Conservation (phyloP, 2,113 vertebrate genomes). For the Neolamprologus hecqui region DNA sequence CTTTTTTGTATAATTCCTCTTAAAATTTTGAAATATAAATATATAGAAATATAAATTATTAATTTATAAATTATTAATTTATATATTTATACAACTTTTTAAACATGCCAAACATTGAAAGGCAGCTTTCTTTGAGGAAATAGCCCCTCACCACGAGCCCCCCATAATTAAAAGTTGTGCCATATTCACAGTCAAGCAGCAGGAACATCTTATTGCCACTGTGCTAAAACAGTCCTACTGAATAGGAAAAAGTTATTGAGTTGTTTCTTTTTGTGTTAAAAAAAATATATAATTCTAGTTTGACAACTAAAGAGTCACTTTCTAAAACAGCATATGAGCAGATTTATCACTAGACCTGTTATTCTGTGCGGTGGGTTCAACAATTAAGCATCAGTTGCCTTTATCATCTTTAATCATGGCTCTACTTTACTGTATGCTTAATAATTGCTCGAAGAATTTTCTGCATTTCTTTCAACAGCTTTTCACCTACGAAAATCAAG, state of each 20-base stretch:
- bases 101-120: not conserved
- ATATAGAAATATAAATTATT: not conserved
- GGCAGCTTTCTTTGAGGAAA: fast-evolving
- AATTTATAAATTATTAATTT: not conserved
- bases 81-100: not conserved
- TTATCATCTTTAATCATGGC: not conserved
- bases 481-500: fast-evolving
- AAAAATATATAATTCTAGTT: not conserved
- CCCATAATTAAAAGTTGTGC: not conserved
- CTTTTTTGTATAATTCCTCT: not conserved
- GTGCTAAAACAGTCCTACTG: not conserved
- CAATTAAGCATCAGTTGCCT: fast-evolving
- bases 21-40: not conserved
- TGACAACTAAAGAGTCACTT: not conserved
- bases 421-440: not conserved
- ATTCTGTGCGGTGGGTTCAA: not conserved
- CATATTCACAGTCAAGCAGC: not conserved
- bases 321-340: not conserved
- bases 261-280: not conserved
- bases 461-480: not conserved
- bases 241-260: not conserved
- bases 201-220: not conserved
- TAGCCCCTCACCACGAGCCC: fast-evolving
- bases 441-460: not conserved
- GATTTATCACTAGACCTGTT: not conserved